Conservation (phyloP, 2,797 vertebrate species). For the Salmo trutta region DNA sequence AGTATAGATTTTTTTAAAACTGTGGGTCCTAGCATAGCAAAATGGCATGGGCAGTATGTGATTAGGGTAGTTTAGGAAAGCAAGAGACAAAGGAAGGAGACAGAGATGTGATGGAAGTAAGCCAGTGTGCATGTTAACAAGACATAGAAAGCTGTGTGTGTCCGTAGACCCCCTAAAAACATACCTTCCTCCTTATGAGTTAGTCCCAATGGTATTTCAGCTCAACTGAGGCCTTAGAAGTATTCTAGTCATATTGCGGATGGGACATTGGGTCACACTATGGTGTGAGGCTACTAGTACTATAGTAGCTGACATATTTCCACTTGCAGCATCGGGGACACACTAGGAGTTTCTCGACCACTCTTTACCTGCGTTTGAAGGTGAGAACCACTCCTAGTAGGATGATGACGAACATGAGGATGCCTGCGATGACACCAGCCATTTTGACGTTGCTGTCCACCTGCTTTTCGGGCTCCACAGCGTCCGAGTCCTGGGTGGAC, state of each 20-base stretch:
- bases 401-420: conserved; percentile 97
- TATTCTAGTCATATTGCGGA: neutral
- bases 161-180: conserved; percentile 9
- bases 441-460: conserved; percentile 95
- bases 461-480: conserved; percentile 95
- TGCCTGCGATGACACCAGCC: conserved; percentile 94
- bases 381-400: conserved; percentile 93
- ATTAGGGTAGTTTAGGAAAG: conserved; percentile 19
- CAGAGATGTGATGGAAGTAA: conserved; percentile 47
- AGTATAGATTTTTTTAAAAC: conserved; percentile 5
- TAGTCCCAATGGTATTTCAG: neutral
- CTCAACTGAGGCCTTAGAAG: neutral
- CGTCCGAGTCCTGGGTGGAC: conserved; percentile 94
- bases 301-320: neutral
- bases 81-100: conserved; percentile 37
- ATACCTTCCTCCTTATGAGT: neutral
- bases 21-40: conserved; percentile 36
- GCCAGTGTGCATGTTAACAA: conserved; percentile 65
- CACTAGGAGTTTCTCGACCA: neutral
- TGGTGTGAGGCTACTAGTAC: neutral
- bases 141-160: conserved; percentile 36
- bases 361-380: conserved; percentile 92
- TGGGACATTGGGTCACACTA: neutral
- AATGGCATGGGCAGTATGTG: conserved; percentile 46
- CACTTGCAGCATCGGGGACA: neutral